Conservation (phyloP, 2,888 invertebrate species). For the Neoitamus cyanurus region DNA sequence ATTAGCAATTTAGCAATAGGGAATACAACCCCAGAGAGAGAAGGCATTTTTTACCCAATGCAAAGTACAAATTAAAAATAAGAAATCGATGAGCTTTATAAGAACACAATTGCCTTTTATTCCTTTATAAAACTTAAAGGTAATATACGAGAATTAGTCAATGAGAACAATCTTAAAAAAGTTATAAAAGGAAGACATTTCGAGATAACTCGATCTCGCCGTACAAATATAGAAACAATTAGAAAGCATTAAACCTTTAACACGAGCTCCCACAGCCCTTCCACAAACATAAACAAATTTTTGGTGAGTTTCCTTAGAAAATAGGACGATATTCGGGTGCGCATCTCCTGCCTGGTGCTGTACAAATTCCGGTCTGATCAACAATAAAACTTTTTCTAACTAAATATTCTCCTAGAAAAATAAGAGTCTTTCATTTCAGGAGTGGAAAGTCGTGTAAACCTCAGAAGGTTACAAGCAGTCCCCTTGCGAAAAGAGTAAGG, state of each 20-base stretch:
- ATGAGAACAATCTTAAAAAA: neutral
- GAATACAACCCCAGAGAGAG: too few species aligned
- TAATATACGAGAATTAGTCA: neutral
- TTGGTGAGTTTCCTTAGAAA: neutral
- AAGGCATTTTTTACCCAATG: neutral
- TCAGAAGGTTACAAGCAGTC: neutral
- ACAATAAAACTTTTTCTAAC: constrained; percentile 27
- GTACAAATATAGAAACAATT: neutral
- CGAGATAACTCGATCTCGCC: neutral
- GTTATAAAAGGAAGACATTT: neutral
- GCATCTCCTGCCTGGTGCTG: neutral
- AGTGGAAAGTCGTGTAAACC: neutral
- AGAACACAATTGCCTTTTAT: neutral
- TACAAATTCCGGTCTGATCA: neutral
- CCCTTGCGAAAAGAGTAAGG: neutral
- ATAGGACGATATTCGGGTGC: neutral
- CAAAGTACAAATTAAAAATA: neutral
- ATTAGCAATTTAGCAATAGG: too few species aligned
- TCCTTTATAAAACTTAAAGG: neutral
- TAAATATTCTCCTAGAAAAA: neutral
- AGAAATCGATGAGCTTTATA: neutral
- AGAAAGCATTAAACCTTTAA: neutral
- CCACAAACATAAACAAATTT: neutral
- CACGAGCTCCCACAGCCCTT: neutral
- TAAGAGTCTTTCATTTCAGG: neutral